Evolutionary conservation across 2,797 vertebrate species (phyloP).

Genomic region (Danio kyathit): DNA sequence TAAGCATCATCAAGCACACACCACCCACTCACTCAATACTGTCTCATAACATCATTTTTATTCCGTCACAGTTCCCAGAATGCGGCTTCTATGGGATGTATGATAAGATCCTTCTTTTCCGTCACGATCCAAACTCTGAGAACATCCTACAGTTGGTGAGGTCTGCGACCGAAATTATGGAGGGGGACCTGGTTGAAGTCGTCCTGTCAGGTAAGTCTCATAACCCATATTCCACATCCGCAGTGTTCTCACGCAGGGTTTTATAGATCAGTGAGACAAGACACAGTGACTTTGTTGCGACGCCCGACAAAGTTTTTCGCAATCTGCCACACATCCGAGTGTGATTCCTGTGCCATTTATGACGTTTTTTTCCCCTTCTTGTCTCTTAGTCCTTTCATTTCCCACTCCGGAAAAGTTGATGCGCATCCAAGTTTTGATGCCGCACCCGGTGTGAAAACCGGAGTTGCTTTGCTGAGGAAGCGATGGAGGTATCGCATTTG

Average conservation of each 20-base stretch:
- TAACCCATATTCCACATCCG: background rate
- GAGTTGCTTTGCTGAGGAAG: conserved; percentile 61
- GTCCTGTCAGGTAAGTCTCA: conserved; percentile 89
- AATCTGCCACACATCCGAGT: conserved; percentile 34
- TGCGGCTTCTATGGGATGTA: conserved; percentile 98
- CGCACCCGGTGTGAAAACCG: conserved; percentile 54
- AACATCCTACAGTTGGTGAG: conserved; percentile 95
- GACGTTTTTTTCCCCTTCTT: conserved; percentile 1
- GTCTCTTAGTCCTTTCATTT: conserved; percentile 45
- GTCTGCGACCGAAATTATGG: conserved; percentile 91
- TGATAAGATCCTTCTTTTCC: conserved; percentile 97
- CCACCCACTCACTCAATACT: conserved; percentile 10
- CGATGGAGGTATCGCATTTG: conserved; percentile 62
- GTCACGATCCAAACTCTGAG: conserved; percentile 89
- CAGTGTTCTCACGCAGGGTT: background rate
- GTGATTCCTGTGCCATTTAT: conserved; percentile 44
- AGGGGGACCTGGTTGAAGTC: conserved; percentile 96
- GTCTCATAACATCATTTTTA: background rate
- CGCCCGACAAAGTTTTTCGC: conserved; percentile 16
- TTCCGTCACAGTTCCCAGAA: conserved; percentile 88
- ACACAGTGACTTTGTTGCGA: conserved; percentile 18
- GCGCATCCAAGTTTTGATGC: conserved; percentile 60
- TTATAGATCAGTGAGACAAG: conserved; percentile 27
- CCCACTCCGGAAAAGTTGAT: conserved; percentile 58
- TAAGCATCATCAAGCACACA: conserved; percentile 34